phyloP scores from a whole-genome alignment of 2,113 vertebrate genomes.

The Colaptes auratus region DNA sequence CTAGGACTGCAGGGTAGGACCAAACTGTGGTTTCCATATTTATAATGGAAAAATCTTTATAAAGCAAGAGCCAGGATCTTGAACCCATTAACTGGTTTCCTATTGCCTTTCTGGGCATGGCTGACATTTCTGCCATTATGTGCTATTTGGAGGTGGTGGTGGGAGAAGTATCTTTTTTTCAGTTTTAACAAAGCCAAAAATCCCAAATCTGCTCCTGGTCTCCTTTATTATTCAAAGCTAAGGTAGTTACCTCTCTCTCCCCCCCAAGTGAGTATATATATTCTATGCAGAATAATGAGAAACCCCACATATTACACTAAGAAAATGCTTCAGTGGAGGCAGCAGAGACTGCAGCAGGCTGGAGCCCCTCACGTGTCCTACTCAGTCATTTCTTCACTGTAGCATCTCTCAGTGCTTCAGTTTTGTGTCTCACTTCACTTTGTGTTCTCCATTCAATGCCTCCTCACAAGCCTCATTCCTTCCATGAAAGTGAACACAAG shows the following conservation, averaged over 20 bases:
- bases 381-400: neutral
- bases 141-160: neutral
- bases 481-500: neutral
- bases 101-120: neutral
- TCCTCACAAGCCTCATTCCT: neutral
- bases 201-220: neutral
- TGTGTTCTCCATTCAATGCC: neutral
- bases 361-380: neutral
- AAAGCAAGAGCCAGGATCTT: neutral
- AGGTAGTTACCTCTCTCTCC: neutral
- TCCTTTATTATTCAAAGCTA: neutral
- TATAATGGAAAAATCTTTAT: neutral
- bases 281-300: neutral
- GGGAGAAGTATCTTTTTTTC: neutral
- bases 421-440: neutral
- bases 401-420: neutral
- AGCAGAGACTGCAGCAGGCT: neutral
- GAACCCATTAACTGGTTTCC: neutral
- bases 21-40: neutral
- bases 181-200: neutral
- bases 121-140: neutral
- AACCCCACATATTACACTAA: neutral
- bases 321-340: neutral
- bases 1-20: neutral
- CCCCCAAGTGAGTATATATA: neutral